Conservation (phyloP, 2,888 invertebrate species). For the Drosophila nr. perissopoda region DNA sequence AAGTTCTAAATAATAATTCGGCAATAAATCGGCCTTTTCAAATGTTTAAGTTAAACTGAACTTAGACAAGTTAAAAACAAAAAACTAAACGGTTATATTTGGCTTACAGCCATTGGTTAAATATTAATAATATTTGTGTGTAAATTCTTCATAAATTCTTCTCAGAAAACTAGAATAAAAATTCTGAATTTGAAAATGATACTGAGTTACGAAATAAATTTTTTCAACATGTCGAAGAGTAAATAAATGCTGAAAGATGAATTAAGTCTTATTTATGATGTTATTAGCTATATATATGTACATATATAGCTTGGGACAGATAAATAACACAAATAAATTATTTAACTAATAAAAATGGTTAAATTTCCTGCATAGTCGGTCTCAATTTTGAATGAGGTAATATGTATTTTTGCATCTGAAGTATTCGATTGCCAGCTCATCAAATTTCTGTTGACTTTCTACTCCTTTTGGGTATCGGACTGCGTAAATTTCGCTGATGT, state of each 20-base stretch:
- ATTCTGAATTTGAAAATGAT: not conserved
- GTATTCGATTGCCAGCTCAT: not conserved
- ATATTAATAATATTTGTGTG: not conserved
- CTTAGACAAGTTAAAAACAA: not conserved
- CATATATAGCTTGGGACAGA: not conserved
- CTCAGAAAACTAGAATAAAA: not conserved
- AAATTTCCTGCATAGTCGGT: not conserved
- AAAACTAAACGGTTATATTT: not conserved
- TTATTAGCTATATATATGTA: not conserved
- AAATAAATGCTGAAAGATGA: not conserved
- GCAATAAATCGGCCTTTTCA: not conserved
- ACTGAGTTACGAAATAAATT: not conserved
- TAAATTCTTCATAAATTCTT: not conserved
- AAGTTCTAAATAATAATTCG: not conserved
- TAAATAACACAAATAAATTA: not conserved
- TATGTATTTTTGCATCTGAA: not conserved
- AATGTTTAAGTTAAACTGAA: not conserved
- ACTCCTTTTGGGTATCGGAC: not conserved
- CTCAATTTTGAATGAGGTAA: not conserved
- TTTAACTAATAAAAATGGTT: not conserved
- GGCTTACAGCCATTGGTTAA: not conserved
- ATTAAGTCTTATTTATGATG: not conserved
- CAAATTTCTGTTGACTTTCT: slow-evolving; percentile 5
- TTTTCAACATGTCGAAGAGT: not conserved
- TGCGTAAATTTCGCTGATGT: slow-evolving; percentile 46